Conservation (phyloP, 1,140 invertebrate genomes). For the Leguminivora glycinivorella region DNA sequence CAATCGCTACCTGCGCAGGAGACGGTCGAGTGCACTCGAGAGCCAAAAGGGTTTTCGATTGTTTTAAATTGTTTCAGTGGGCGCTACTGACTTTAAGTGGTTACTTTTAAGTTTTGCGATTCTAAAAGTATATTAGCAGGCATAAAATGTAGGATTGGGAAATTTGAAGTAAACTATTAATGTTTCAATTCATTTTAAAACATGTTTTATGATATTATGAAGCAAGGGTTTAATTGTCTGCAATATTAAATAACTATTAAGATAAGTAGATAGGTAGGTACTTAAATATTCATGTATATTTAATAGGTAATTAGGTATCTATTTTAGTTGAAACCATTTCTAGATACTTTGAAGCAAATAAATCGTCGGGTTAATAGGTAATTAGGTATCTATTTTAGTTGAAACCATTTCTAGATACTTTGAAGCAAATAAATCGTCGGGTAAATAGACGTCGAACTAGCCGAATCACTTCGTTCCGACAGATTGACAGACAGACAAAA, state of each 20-base stretch:
- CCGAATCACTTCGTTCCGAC: not conserved
- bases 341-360: not conserved
- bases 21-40: conserved; percentile 43
- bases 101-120: conserved; percentile 2
- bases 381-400: not conserved
- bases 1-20: conserved; percentile 57
- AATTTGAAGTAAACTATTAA: too few relatives aligned
- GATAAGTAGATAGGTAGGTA: too few relatives aligned
- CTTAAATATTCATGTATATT: too few relatives aligned
- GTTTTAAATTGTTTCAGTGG: conserved; percentile 38
- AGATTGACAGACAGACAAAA: conserved; percentile 48
- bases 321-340: not conserved
- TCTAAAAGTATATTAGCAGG: not conserved
- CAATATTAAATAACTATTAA: too few relatives aligned
- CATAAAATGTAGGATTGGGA: too few relatives aligned
- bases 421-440: not conserved
- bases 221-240: too few relatives aligned
- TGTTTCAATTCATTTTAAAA: too few relatives aligned
- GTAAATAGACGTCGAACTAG: not conserved
- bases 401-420: not conserved
- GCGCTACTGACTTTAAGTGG: conserved; percentile 31
- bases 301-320: too few relatives aligned
- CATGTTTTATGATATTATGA: too few relatives aligned
- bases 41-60: conserved; percentile 54
- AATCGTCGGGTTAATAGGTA: too few relatives aligned